A percentile compares a stretch with the other conserved stretches of the same genome.
phyloP scores from a whole-genome alignment of 2,888 invertebrate species.

The Myopa testacea region DNA sequence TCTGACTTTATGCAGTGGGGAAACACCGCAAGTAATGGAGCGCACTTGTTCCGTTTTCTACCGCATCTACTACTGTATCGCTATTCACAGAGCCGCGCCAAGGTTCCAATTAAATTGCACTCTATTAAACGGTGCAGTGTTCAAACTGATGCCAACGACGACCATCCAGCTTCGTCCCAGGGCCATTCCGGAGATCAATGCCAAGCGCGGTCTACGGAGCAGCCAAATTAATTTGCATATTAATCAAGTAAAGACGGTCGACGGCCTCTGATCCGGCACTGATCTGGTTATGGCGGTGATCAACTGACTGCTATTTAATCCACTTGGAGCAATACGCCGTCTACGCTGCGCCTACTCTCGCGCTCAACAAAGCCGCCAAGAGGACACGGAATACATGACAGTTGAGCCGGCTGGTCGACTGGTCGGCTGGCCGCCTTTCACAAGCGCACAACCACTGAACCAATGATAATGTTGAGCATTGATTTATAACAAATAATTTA shows the following conservation, averaged over 20 bases:
- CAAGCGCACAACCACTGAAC: conserved; percentile 1
- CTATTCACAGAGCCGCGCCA: not conserved
- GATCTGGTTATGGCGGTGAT: conserved; percentile 39
- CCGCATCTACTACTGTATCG: not conserved
- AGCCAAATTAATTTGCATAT: conserved; percentile 46
- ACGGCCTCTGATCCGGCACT: conserved; percentile 38
- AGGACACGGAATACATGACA: conserved; percentile 2
- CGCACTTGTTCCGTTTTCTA: not conserved
- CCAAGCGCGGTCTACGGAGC: conserved; percentile 1
- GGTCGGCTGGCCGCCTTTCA: not conserved
- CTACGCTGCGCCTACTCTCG: not conserved
- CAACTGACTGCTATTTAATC: conserved; percentile 25
- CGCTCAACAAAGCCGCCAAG: not conserved
- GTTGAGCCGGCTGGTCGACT: not conserved
- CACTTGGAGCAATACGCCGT: not conserved
- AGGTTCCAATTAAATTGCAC: conserved; percentile 21
- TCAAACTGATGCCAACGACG: conserved; percentile 6
- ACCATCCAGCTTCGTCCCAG: not conserved
- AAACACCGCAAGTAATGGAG: no score
- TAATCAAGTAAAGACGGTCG: conserved; percentile 42
- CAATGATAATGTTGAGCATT: conserved; percentile 47
- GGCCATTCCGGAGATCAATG: not conserved
- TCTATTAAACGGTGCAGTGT: conserved; percentile 1
- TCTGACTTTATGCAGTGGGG: no score
- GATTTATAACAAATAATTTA: conserved; percentile 58